Evolutionary conservation across 2,113 vertebrate genomes (phyloP).

Genomic region (Hyaena hyaena): DNA sequence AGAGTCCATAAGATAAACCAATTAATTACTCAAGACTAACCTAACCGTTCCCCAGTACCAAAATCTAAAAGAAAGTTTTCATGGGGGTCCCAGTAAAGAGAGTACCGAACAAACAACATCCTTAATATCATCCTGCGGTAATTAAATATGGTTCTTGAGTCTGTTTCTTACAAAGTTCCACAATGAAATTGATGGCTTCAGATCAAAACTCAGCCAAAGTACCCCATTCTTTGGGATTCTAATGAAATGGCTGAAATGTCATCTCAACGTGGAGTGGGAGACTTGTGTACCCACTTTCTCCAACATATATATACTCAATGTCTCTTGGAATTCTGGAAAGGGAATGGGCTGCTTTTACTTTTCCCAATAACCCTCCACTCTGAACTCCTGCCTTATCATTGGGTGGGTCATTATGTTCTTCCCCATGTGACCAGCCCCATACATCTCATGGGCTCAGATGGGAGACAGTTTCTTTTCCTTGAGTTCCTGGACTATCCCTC

Average conservation of each 20-base stretch:
- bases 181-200: neutral
- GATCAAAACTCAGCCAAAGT: neutral
- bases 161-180: neutral
- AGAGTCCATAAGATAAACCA: neutral
- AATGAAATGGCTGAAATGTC: neutral
- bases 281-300: neutral
- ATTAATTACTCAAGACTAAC: neutral
- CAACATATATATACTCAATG: neutral
- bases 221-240: neutral
- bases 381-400: neutral
- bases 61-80: neutral
- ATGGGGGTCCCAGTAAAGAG: neutral
- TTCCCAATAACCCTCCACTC: neutral
- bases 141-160: neutral
- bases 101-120: neutral
- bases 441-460: neutral
- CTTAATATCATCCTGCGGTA: neutral
- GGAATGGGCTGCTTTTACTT: neutral
- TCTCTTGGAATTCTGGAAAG: neutral
- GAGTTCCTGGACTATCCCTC: neutral
- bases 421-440: no score
- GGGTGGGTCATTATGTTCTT: neutral
- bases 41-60: neutral
- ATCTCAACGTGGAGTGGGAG: neutral
- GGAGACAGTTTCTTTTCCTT: neutral